Evolutionary conservation across 2,113 vertebrate genomes (phyloP).

Genomic region (Mobula birostris): DNA sequence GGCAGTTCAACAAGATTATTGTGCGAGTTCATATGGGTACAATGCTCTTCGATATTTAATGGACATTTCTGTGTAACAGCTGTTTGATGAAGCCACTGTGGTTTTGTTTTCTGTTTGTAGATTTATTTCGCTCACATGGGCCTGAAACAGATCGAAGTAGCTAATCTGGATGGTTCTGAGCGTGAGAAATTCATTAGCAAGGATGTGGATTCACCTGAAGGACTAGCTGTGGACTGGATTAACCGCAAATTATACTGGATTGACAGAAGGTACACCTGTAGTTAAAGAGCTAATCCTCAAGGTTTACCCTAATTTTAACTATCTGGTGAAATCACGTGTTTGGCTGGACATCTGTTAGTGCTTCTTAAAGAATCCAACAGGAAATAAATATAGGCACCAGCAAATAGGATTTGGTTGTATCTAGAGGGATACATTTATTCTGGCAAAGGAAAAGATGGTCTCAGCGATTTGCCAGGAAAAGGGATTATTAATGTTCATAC

Average conservation of each 20-base stretch:
- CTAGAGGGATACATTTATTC: neutral
- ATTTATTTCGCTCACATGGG: constrained; percentile 74
- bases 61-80: neutral
- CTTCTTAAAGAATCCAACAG: neutral
- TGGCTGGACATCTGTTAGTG: neutral
- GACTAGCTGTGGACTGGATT: constrained; percentile 81
- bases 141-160: constrained; percentile 72
- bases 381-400: neutral
- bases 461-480: neutral
- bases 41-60: neutral
- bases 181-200: constrained; percentile 62
- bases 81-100: neutral
- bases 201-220: constrained; percentile 61
- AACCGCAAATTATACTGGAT: constrained; percentile 84
- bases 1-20: neutral
- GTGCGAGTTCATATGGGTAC: neutral
- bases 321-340: neutral
- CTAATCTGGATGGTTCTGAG: constrained; percentile 65
- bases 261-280: constrained; percentile 64
- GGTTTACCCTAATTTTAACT: neutral
- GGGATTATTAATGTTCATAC: neutral
- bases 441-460: neutral
- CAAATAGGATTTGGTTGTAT: constrained; percentile 2
- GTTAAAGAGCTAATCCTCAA: neutral
- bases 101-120: constrained; percentile 53